Conservation (phyloP, 2,888 invertebrate species). For the Hirtodrosophila alboralis region DNA sequence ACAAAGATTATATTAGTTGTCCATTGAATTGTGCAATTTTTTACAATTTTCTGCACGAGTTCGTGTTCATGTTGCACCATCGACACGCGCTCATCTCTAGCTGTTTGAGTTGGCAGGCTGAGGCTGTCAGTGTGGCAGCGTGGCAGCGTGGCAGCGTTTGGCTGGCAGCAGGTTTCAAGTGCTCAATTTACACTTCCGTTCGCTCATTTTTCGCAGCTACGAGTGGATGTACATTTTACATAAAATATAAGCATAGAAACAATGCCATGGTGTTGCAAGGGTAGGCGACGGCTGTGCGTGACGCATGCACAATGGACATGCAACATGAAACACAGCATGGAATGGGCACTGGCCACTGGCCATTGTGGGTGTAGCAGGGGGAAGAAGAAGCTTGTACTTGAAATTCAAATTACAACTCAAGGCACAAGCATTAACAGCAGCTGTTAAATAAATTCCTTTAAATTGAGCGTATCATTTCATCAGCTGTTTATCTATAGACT, state of each 20-base stretch:
- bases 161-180: conserved; percentile 61
- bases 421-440: conserved; percentile 39
- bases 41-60: too few species aligned
- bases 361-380: not conserved
- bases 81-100: not conserved
- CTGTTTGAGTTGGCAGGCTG: too few species aligned
- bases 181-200: conserved; percentile 76
- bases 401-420: conserved; percentile 65
- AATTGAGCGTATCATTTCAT: conserved; percentile 3
- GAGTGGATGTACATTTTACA: conserved; percentile 19
- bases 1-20: too few species aligned
- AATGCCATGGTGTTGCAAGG: conserved; percentile 5
- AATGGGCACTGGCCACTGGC: not conserved
- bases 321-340: too few species aligned
- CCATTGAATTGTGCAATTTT: too few species aligned
- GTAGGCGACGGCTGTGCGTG: conserved; percentile 30
- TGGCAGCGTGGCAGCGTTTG: conserved; percentile 14
- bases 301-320: conserved; percentile 45
- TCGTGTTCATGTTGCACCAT: too few species aligned
- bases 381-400: conserved; percentile 47
- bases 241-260: conserved; percentile 1
- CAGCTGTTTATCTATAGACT: too few species aligned
- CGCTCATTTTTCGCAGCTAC: conserved; percentile 38
- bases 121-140: conserved; percentile 16
- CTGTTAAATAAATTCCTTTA: conserved; percentile 19